Conservation (phyloP, 2,797 vertebrate genomes). For the Pristis pectinata region DNA sequence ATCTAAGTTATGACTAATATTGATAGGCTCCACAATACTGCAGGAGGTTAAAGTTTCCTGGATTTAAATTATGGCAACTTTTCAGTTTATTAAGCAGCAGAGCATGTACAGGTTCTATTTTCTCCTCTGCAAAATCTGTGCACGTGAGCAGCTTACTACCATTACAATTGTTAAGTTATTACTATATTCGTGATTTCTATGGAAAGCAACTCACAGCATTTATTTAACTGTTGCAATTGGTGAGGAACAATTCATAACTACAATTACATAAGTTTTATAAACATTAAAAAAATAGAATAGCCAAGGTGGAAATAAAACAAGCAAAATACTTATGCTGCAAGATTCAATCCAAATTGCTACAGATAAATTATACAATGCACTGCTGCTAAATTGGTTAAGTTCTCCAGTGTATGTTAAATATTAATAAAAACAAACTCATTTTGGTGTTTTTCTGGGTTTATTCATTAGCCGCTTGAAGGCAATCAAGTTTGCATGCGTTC, state of each 20-base stretch:
- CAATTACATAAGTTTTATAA: conserved; percentile 76
- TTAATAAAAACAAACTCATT: conserved; percentile 63
- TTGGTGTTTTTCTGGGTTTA: conserved; percentile 72
- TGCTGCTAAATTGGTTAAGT: conserved; percentile 76
- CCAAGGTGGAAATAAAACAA: conserved; percentile 40
- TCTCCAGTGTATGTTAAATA: conserved; percentile 92
- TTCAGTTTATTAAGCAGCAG: conserved; percentile 32
- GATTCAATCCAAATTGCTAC: conserved; percentile 74
- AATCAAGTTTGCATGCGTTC: conserved; percentile 82
- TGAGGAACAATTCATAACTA: conserved; percentile 76
- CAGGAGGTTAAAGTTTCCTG: conserved; percentile 5
- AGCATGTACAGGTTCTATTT: conserved; percentile 24
- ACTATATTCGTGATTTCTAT: conserved; percentile 59
- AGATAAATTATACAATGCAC: conserved; percentile 61
- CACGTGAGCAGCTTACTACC: conserved; percentile 20
- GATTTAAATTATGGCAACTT: conserved; percentile 33
- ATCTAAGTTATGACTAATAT: conserved; percentile 36
- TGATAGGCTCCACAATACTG: conserved; percentile 29
- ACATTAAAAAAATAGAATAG: conserved; percentile 50
- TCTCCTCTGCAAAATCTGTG: conserved; percentile 25
- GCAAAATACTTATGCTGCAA: conserved; percentile 78
- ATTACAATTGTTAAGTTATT: conserved; percentile 20
- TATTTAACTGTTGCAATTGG: conserved; percentile 81
- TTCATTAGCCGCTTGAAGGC: conserved; percentile 74
- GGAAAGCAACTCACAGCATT: conserved; percentile 83